A percentile compares a stretch with the other conserved stretches of the same genome.
These are phyloP conservation scores for Drosophila pseudotakahashii DNA, from an alignment of 2,888 invertebrate species.

Conservation along the genomic window DNA sequence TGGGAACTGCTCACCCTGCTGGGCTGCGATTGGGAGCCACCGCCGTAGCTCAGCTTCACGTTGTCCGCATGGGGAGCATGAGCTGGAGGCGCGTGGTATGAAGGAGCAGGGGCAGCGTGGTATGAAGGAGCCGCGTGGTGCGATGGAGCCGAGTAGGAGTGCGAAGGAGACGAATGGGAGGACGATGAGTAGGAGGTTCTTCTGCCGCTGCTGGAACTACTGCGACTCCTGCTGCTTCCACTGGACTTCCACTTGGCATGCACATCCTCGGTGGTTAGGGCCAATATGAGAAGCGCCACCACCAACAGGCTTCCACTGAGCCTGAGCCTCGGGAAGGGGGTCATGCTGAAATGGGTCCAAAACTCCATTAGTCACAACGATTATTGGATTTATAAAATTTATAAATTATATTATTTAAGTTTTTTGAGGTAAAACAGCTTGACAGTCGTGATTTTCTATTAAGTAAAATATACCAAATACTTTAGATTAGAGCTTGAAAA, in stretches of 20 bases:
- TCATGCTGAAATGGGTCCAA: slow-evolving; percentile 52
- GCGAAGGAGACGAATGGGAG: slow-evolving; percentile 30
- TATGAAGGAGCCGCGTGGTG: slow-evolving; percentile 14
- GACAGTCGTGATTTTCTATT: background rate
- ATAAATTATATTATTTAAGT: background rate
- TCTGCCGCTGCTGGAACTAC: slow-evolving; percentile 38
- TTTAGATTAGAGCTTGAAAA: too few relatives aligned
- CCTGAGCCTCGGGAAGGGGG: slow-evolving; percentile 39
- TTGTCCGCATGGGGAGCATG: slow-evolving; percentile 34
- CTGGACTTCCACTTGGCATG: slow-evolving; percentile 71
- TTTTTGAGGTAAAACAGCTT: background rate
- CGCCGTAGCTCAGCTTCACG: slow-evolving; percentile 68
- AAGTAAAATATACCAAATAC: too few relatives aligned
- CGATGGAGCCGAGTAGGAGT: background rate
- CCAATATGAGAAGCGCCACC: slow-evolving; percentile 49
- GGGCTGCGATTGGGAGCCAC: slow-evolving; percentile 51
- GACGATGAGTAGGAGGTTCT: slow-evolving; percentile 22
- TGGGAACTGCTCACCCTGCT: slow-evolving; percentile 42
- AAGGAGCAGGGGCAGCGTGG: slow-evolving; percentile 8
- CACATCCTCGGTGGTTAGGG: slow-evolving; percentile 54
- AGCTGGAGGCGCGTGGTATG: slow-evolving; percentile 20
- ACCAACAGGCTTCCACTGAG: slow-evolving; percentile 42
- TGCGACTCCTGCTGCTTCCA: slow-evolving; percentile 62
- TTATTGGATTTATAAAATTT: too few relatives aligned
- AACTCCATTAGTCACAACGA: slow-evolving; percentile 5